These are phyloP conservation scores for Hippocampus kuda DNA, from an alignment of 2,797 vertebrate species.

Conservation along the genomic window DNA sequence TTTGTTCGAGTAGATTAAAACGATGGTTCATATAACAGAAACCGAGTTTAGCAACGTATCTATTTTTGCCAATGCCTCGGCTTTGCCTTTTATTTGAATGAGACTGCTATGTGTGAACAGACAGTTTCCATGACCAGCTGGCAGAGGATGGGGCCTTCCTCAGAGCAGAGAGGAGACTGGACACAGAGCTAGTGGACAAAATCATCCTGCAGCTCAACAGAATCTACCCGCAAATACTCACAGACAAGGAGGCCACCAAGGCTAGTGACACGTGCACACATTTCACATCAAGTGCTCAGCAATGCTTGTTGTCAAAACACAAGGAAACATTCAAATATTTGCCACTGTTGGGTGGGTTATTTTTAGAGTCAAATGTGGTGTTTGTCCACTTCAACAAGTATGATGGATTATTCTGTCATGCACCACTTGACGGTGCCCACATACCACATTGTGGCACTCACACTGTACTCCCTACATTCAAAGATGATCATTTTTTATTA, in stretches of 20 bases:
- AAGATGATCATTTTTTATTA: neutral
- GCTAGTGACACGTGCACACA: conserved; percentile 68
- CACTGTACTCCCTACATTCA: neutral
- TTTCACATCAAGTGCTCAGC: neutral
- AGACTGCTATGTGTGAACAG: conserved; percentile 34
- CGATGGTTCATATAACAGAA: neutral
- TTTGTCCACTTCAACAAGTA: neutral
- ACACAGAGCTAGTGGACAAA: conserved; percentile 85
- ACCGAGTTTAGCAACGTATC: neutral
- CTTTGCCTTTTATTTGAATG: neutral
- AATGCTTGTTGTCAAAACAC: neutral
- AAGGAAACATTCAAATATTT: neutral
- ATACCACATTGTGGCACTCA: neutral
- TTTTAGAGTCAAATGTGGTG: neutral
- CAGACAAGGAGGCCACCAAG: conserved; percentile 89
- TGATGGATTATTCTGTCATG: neutral
- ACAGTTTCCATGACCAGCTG: conserved; percentile 78
- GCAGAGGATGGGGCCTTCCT: conserved; percentile 79
- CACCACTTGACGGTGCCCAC: too few species aligned
- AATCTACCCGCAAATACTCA: conserved; percentile 93
- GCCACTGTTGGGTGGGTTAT: neutral
- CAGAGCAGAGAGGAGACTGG: conserved; percentile 65
- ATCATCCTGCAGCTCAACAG: conserved; percentile 93
- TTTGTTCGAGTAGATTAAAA: too few species aligned
- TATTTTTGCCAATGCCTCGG: neutral